Percentiles rank a stretch among this genome's conserved stretches.
Conservation (phyloP, 2,888 invertebrate species). For the Torymus tubicola region DNA sequence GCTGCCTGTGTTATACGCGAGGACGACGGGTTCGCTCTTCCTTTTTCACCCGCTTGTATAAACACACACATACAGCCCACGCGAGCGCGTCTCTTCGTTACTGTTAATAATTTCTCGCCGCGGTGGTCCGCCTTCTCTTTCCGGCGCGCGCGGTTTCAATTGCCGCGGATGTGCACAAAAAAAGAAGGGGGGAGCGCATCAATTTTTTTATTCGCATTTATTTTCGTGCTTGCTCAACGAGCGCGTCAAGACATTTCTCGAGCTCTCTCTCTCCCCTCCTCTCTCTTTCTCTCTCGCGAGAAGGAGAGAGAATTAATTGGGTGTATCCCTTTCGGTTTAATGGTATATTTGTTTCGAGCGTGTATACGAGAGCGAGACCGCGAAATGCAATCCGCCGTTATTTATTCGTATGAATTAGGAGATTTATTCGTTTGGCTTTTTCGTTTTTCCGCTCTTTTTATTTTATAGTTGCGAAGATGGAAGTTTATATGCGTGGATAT, state of each 20-base stretch:
- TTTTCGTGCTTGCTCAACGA: not conserved
- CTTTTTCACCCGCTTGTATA: not conserved
- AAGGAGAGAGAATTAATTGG: conserved; percentile 26
- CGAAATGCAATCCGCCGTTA: conserved; percentile 40
- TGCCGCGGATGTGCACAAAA: conserved; percentile 25
- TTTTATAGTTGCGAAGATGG: too few species aligned
- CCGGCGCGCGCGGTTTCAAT: conserved; percentile 44
- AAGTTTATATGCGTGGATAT: too few species aligned
- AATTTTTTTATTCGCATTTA: conserved; percentile 1
- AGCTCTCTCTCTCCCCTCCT: not conserved
- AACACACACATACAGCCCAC: conserved; percentile 9
- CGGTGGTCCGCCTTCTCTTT: conserved; percentile 55
- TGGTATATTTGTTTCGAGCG: conserved; percentile 51
- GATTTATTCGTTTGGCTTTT: too few species aligned
- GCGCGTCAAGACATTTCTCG: not conserved
- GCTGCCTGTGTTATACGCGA: conserved; percentile 58
- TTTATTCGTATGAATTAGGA: conserved; percentile 57
- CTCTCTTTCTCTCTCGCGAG: too few species aligned
- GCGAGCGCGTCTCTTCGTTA: conserved; percentile 18
- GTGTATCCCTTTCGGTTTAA: conserved; percentile 24
- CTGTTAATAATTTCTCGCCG: conserved; percentile 57
- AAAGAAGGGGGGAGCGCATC: not conserved
- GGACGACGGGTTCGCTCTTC: conserved; percentile 60
- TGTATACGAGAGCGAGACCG: not conserved
- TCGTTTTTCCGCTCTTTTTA: too few species aligned